phyloP scores from a whole-genome alignment of 1,140 invertebrate species.

The Drosophila ambigua region DNA sequence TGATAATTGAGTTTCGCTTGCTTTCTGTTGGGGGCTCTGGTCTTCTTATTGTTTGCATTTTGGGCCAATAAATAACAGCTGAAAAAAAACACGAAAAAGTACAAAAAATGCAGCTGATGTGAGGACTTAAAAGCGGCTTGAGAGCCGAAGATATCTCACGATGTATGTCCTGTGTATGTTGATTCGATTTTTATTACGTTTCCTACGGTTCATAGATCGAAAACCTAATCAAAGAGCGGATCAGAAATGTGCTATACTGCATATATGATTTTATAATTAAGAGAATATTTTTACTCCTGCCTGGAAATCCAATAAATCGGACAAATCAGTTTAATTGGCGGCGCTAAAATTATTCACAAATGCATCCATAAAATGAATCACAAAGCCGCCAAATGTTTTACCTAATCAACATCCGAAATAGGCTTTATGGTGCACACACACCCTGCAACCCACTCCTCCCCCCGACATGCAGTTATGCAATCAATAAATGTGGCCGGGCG shows the following conservation, averaged over 20 bases:
- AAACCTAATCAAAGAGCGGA: no score
- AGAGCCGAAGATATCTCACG: no score
- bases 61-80: constrained; percentile 1
- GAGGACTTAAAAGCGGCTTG: no score
- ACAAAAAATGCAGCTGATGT: neutral
- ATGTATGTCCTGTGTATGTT: no score
- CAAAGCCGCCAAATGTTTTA: constrained; percentile 28
- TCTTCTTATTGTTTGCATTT: constrained; percentile 34
- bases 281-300: neutral
- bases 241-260: no score
- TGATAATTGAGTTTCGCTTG: constrained; percentile 69
- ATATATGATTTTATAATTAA: neutral
- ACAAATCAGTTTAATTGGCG: constrained; percentile 22
- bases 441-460: neutral
- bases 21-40: constrained; percentile 12
- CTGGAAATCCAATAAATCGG: constrained; percentile 7
- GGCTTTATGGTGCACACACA: no score
- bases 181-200: no score
- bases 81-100: neutral
- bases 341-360: constrained; percentile 17
- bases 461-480: constrained; percentile 16
- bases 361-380: constrained; percentile 22
- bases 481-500: constrained; percentile 36
- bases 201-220: no score
- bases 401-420: neutral